Conservation (phyloP, 1,140 invertebrate species). For the Macrocentrus cingulum region DNA sequence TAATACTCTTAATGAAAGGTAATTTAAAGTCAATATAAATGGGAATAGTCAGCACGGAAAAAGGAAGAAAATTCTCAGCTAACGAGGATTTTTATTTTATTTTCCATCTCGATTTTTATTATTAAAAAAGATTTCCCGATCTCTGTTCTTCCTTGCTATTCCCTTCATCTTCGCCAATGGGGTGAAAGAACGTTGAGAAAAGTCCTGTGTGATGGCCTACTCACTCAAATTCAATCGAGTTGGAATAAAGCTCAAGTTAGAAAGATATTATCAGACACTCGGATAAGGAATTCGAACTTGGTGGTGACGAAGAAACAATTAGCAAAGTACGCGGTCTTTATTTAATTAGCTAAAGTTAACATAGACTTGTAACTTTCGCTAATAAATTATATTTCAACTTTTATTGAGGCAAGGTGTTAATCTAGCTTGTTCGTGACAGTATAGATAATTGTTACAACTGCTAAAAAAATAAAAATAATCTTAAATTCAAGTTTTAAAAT, state of each 20-base stretch:
- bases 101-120: too few relatives aligned
- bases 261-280: background rate
- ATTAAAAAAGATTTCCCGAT: too few relatives aligned
- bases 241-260: conserved; percentile 1
- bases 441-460: background rate
- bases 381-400: conserved; percentile 21
- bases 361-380: conserved; percentile 4
- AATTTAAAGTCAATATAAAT: too few relatives aligned
- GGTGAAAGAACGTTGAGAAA: background rate
- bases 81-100: too few relatives aligned
- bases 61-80: too few relatives aligned
- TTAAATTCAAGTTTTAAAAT: too few relatives aligned
- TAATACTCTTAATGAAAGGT: too few relatives aligned
- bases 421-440: background rate
- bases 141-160: too few relatives aligned
- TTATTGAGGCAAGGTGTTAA: background rate
- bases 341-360: conserved; percentile 7
- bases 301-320: conserved; percentile 24
- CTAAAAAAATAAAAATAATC: too few relatives aligned
- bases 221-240: conserved; percentile 5
- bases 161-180: background rate
- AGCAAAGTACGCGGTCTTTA: conserved; percentile 10
- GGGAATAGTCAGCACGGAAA: too few relatives aligned
- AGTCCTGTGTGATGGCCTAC: background rate
- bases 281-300: background rate